These are phyloP conservation scores for Streblospio benedicti DNA, from an alignment of 1,140 invertebrate species.

Conservation along the genomic window DNA sequence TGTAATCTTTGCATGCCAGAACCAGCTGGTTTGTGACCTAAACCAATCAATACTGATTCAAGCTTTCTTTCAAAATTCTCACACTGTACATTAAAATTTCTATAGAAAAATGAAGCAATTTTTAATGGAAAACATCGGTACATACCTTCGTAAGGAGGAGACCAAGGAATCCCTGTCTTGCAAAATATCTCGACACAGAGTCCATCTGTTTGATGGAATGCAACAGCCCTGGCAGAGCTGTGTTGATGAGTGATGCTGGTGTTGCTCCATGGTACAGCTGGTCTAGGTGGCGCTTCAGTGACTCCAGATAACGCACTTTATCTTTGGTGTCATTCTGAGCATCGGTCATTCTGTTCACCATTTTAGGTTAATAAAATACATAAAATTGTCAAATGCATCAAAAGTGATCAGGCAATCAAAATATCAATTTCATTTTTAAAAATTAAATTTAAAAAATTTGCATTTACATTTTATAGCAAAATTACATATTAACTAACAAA, in stretches of 20 bases:
- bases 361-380: too few species aligned
- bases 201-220: constrained; percentile 44
- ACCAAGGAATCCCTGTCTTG: constrained; percentile 42
- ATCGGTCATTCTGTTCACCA: constrained; percentile 47
- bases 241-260: constrained; percentile 37
- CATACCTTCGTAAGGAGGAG: constrained; percentile 41
- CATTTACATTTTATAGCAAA: too few species aligned
- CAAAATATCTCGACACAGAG: constrained; percentile 43
- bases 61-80: background rate
- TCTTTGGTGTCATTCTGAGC: constrained; percentile 47
- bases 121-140: background rate
- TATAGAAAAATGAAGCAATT: background rate
- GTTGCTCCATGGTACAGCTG: constrained; percentile 40
- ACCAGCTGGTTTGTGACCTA: constrained; percentile 45
- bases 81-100: background rate
- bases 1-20: constrained; percentile 42
- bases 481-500: too few species aligned
- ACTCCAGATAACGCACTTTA: constrained; percentile 46
- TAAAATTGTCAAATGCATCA: too few species aligned
- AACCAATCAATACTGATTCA: background rate
- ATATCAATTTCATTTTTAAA: too few species aligned
- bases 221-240: constrained; percentile 38
- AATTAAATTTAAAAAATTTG: too few species aligned
- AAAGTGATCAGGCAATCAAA: too few species aligned
- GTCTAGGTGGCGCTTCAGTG: constrained; percentile 38